phyloP scores from a whole-genome alignment of 2,797 vertebrate genomes.

The Melanotaenia parkinsoni region DNA sequence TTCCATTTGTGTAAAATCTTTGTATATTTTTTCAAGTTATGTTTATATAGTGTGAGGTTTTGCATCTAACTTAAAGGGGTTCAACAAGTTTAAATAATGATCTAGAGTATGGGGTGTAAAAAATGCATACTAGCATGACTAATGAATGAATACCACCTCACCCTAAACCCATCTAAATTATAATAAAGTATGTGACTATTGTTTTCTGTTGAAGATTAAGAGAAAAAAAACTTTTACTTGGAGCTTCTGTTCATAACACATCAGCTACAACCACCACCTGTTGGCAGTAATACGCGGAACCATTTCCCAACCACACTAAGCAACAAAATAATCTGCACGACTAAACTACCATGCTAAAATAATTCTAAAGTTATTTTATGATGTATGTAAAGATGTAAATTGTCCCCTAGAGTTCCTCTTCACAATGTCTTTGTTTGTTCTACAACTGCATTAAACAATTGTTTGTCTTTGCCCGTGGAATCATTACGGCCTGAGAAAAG shows the following conservation, averaged over 20 bases:
- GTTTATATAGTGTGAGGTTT: conserved; percentile 40
- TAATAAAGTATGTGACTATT: background rate
- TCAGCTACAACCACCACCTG: too few species aligned
- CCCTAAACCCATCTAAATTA: background rate
- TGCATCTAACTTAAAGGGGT: conserved; percentile 25
- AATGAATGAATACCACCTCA: background rate
- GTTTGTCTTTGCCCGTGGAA: too few species aligned
- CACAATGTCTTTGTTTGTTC: background rate
- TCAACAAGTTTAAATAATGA: conserved; percentile 27
- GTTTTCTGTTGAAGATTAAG: too few species aligned
- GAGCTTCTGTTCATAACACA: too few species aligned
- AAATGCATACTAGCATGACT: background rate
- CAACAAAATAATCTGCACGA: too few species aligned
- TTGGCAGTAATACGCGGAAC: too few species aligned
- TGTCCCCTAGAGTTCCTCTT: too few species aligned
- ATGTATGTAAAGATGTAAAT: background rate
- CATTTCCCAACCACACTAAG: too few species aligned
- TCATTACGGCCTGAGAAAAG: too few species aligned
- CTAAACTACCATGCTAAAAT: too few species aligned
- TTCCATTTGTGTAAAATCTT: conserved; percentile 36
- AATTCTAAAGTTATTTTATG: too few species aligned
- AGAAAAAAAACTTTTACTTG: too few species aligned
- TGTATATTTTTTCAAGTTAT: conserved; percentile 12
- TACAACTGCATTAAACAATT: background rate
- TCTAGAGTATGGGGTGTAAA: conserved; percentile 9